Evolutionary conservation across 35 echinoderm and acorn worm species (phyloP), one percentile per base, ranked within the genome.

Genomic region (Ophiothrix spiculata): DNA sequence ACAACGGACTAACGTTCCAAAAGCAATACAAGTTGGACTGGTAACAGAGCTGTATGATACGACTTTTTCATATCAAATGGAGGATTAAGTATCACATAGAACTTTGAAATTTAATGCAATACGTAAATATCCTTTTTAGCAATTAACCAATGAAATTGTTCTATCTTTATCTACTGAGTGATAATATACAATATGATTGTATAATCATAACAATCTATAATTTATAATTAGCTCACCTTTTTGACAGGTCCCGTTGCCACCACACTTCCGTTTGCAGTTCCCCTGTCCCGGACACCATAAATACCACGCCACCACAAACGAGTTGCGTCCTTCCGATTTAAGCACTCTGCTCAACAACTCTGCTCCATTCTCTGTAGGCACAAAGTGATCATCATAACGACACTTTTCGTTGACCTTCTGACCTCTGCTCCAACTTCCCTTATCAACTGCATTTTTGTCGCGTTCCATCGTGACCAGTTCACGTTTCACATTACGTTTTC

Each of bases 231-330:
- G 69, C 86, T 84, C 23, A 93, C 91, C 85, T 87, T 83, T 25
- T 16, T 56, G 6, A 80, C 91, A 93, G 25, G 39, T 49, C 12
- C 91, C 91, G 33, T 93, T 84, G 37, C 80, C 81, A 40, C 91
- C 91, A 84, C 91, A 93, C 39, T 76, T 83, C 49, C 91, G 37
- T 21, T 25, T 56, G 36, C 91, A 93, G 14, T 93, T 93, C 8
- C 91, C 91, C 36, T 93, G 80, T 78, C 91, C 91, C 38, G 91
- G 86, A 79, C 91, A 93, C 78, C 78, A 93, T 19, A 93, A 36
- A 40, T 93, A 93, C 91, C 91, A 93, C 14, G 79, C 80, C 21
- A 93, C 91, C 15, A 88, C 91, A 78, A 84, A 93, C 86, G 83
- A 39, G 31, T 88, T 79, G n/a, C n/a, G n/a, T n/a, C 40, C 75